These are phyloP conservation scores for Barbus barbus DNA, from an alignment of 2,113 vertebrate genomes.

Conservation along the genomic window DNA sequence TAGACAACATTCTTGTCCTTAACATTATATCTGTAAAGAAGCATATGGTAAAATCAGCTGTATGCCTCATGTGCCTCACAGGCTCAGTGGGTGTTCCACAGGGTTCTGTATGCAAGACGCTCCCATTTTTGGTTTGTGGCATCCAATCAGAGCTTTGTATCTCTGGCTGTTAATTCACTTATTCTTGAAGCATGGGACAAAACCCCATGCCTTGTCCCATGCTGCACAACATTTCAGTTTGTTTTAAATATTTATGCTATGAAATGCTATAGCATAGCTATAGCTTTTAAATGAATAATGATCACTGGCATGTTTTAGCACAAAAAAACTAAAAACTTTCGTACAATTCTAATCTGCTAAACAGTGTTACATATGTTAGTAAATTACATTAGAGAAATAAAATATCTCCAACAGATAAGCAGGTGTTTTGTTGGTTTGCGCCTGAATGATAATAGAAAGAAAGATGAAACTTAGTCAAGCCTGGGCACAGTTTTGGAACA, in stretches of 20 bases:
- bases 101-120: background rate
- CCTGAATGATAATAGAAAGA: background rate
- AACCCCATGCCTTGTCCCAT: no score
- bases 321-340: background rate
- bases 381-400: no score
- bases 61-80: background rate
- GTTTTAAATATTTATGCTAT: no score
- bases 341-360: background rate
- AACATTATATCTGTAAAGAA: background rate
- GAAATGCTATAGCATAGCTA: background rate
- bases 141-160: background rate
- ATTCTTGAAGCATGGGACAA: no score
- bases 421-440: background rate
- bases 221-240: background rate
- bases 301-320: background rate
- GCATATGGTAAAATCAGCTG: background rate
- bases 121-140: background rate
- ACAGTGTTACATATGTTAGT: background rate
- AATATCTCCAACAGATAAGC: background rate
- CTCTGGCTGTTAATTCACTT: no score
- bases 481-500: conserved; percentile 14
- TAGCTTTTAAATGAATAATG: background rate
- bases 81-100: background rate
- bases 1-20: background rate
- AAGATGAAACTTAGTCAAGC: conserved; percentile 10